phyloP scores from a whole-genome alignment of 2,888 invertebrate species.

The Noctua janthina region DNA sequence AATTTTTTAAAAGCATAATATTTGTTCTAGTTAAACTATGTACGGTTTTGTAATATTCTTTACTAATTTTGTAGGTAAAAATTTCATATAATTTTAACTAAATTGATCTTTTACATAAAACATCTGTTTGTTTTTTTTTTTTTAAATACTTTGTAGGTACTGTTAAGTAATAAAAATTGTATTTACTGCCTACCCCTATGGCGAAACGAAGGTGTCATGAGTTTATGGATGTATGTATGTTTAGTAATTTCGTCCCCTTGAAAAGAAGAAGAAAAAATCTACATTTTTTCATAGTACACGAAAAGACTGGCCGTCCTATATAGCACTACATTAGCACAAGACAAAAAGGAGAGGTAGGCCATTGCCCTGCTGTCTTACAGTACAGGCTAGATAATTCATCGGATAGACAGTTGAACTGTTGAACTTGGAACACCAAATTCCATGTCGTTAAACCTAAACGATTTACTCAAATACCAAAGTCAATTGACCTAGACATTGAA shows the following conservation, averaged over 20 bases:
- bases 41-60: not conserved
- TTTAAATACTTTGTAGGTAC: not conserved
- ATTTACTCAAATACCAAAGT: slow-evolving; percentile 19
- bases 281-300: not conserved
- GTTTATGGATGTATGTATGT: not conserved
- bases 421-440: not conserved
- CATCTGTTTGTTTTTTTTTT: not conserved
- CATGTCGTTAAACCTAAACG: slow-evolving; percentile 11
- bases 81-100: not conserved
- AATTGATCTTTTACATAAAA: not conserved
- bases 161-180: not conserved
- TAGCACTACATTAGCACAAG: not conserved
- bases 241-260: not conserved
- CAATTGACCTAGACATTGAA: slow-evolving; percentile 28
- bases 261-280: not conserved
- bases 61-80: not conserved
- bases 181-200: not conserved
- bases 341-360: not conserved
- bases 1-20: not conserved
- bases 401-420: slow-evolving; percentile 3
- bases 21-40: not conserved
- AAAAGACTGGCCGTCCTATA: not conserved
- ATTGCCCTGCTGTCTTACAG: not conserved
- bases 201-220: not conserved
- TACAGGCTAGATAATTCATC: not conserved